Conservation (phyloP, 1,140 invertebrate genomes). For the Nasonia giraulti region DNA sequence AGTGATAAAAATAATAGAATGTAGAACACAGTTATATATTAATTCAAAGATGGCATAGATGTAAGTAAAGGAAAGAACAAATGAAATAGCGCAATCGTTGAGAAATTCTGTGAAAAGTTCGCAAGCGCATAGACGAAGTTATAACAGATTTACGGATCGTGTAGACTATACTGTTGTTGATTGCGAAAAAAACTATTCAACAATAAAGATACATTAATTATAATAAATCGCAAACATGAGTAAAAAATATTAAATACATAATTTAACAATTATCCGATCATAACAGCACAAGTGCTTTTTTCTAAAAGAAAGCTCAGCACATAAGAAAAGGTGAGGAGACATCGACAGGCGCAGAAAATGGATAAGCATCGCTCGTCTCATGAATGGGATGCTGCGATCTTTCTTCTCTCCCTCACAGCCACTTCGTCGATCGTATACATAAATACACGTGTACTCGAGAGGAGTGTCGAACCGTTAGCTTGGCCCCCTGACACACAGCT, state of each 20-base stretch:
- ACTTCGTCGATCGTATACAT: background rate
- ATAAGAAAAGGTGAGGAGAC: slow-evolving; percentile 6
- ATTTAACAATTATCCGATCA: background rate
- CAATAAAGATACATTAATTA: background rate
- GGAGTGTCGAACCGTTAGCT: slow-evolving; percentile 65
- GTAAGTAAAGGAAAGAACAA: too few relatives aligned
- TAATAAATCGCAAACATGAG: background rate
- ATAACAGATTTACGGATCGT: too few relatives aligned
- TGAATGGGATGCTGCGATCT: slow-evolving; percentile 26
- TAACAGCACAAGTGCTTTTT: background rate
- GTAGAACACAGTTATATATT: too few relatives aligned
- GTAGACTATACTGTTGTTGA: too few relatives aligned
- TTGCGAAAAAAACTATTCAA: too few relatives aligned
- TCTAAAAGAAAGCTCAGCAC: background rate
- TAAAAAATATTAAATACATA: background rate
- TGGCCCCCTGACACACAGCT: slow-evolving; percentile 70
- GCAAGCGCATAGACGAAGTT: too few relatives aligned
- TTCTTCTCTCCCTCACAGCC: background rate
- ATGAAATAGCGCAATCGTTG: too few relatives aligned
- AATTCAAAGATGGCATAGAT: too few relatives aligned
- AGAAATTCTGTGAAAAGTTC: too few relatives aligned
- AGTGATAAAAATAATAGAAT: too few relatives aligned
- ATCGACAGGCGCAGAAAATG: slow-evolving; percentile 6
- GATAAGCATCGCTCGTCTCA: slow-evolving; percentile 24
- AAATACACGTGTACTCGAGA: background rate